Evolutionary conservation across 2,113 vertebrate species (phyloP).

Genomic region (Periophthalmus modestus): DNA sequence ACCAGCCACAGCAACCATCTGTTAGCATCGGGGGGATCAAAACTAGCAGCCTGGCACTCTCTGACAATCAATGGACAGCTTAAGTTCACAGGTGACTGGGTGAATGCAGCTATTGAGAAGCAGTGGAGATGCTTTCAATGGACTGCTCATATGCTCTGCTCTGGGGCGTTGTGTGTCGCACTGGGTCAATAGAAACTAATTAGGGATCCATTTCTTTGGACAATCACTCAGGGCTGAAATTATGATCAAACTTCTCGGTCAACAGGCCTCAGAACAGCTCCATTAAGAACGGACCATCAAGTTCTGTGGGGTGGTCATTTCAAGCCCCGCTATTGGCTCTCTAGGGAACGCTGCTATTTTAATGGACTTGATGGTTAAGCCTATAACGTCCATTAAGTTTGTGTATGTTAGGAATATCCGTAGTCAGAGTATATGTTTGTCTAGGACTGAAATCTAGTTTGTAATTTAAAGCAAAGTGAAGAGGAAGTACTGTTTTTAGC

Average conservation of each 20-base stretch:
- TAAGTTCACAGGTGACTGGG: conserved; percentile 82
- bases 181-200: conserved; percentile 12
- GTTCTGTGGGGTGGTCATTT: conserved; percentile 81
- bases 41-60: conserved; percentile 79
- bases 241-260: conserved; percentile 14
- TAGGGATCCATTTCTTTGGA: conserved; percentile 4
- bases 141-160: conserved; percentile 63
- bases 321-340: not conserved
- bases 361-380: not conserved
- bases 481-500: no score
- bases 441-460: not conserved
- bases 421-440: not conserved
- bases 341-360: not conserved
- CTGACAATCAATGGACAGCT: conserved; percentile 82
- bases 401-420: not conserved
- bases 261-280: conserved; percentile 16
- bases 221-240: conserved; percentile 16
- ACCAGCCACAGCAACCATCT: conserved; percentile 90
- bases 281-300: conserved; percentile 37
- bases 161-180: conserved; percentile 22
- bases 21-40: conserved; percentile 90
- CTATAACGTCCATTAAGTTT: not conserved
- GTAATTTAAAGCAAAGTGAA: not conserved
- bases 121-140: conserved; percentile 54
- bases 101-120: conserved; percentile 71